phyloP scores from a whole-genome alignment of 2,797 vertebrate genomes.

The Chelon labrosus region DNA sequence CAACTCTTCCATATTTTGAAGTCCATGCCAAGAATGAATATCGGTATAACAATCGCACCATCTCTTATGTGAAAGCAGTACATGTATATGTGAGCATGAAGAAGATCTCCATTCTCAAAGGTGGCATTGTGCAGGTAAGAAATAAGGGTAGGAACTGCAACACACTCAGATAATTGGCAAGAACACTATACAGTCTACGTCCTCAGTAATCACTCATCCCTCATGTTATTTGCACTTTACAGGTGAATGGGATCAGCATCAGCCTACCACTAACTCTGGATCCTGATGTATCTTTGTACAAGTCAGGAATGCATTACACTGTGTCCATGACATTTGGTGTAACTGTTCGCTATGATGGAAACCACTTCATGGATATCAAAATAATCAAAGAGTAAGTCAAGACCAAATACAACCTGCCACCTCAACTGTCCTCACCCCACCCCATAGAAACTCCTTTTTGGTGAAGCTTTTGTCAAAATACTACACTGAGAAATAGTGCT shows the following conservation, averaged over 20 bases:
- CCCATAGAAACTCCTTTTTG: no score
- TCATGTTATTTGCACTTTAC: background rate
- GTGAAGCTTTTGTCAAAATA: background rate
- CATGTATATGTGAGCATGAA: constrained; percentile 49
- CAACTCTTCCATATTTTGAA: constrained; percentile 76
- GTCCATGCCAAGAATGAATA: constrained; percentile 85
- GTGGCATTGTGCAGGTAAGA: constrained; percentile 82
- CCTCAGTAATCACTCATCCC: background rate
- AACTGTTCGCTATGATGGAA: constrained; percentile 85
- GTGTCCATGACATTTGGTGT: constrained; percentile 83
- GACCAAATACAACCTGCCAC: no score
- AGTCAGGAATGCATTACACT: constrained; percentile 80
- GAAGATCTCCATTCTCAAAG: constrained; percentile 85
- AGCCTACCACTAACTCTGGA: constrained; percentile 77
- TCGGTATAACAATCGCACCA: constrained; percentile 75
- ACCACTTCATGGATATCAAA: constrained; percentile 86
- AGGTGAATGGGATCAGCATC: constrained; percentile 82
- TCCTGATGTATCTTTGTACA: constrained; percentile 78
- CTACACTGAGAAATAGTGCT: background rate
- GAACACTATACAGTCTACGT: background rate
- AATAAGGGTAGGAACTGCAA: background rate
- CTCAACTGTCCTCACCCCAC: no score
- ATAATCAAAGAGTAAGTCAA: constrained; percentile 80
- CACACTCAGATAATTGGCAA: no score
- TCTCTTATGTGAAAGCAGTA: constrained; percentile 78